These are phyloP conservation scores for Hetaerina titia DNA, from an alignment of 2,888 invertebrate genomes.

Conservation along the genomic window DNA sequence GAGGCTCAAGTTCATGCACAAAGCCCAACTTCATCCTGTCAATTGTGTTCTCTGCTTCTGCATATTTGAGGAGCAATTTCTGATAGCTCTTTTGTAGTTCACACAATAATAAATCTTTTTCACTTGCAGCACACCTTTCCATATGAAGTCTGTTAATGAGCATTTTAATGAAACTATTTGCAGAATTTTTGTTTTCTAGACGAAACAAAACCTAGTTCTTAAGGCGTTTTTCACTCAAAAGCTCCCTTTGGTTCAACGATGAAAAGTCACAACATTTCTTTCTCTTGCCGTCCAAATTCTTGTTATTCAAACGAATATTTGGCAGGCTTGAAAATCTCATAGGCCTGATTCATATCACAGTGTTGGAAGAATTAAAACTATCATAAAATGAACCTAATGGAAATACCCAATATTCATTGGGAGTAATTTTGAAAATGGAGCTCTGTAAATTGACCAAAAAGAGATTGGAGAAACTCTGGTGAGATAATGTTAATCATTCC, in stretches of 20 bases:
- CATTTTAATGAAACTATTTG: background rate
- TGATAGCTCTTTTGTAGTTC: slow-evolving; percentile 34
- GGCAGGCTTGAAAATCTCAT: background rate
- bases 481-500: background rate
- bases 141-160: background rate
- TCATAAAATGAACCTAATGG: background rate
- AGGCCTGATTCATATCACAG: background rate
- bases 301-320: background rate
- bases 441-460: background rate
- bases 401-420: background rate
- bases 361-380: background rate
- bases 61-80: slow-evolving; percentile 16
- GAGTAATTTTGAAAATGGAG: background rate
- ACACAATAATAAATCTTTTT: slow-evolving; percentile 20
- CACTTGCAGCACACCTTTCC: background rate
- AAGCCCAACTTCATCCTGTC: slow-evolving; percentile 39
- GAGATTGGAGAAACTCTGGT: background rate
- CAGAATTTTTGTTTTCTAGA: background rate
- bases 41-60: slow-evolving; percentile 47
- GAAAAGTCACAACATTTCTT: background rate
- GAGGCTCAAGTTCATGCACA: background rate
- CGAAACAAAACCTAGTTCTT: background rate
- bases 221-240: background rate
- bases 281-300: background rate
- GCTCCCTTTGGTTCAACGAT: background rate